These are phyloP conservation scores for Gonatopus flavifemur DNA, from an alignment of 1,140 invertebrate genomes.

Conservation along the genomic window DNA sequence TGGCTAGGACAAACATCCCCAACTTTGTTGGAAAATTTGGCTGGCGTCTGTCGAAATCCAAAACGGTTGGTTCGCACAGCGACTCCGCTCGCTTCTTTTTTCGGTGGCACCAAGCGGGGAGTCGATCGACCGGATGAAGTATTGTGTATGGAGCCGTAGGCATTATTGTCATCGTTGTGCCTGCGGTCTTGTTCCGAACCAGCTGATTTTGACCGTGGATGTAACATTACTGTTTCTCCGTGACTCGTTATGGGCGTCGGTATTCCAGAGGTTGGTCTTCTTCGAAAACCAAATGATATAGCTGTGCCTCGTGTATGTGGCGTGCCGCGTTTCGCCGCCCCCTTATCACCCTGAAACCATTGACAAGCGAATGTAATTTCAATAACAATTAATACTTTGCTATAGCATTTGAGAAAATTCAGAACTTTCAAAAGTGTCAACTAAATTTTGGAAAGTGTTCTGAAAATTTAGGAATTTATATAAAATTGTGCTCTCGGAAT, in stretches of 20 bases:
- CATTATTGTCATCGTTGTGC: conserved; percentile 35
- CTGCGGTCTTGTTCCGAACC: conserved; percentile 48
- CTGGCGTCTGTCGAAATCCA: conserved; percentile 55
- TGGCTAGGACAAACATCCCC: conserved; percentile 50
- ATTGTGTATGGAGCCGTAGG: conserved; percentile 24
- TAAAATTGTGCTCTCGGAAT: no score
- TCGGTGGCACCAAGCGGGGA: conserved; percentile 57
- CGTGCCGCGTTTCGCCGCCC: conserved; percentile 60
- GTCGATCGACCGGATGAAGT: conserved; percentile 56
- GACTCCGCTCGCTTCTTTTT: conserved; percentile 54
- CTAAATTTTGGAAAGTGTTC: no score
- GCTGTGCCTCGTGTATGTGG: conserved; percentile 65
- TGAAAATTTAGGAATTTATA: no score
- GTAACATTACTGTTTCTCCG: conserved; percentile 31
- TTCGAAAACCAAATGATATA: conserved; percentile 71
- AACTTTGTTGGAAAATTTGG: conserved; percentile 55
- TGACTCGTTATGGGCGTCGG: conserved; percentile 46
- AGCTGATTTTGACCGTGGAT: conserved; percentile 51
- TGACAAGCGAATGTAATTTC: no score
- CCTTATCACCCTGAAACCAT: conserved; percentile 53
- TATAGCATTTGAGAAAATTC: no score
- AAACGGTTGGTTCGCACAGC: conserved; percentile 58
- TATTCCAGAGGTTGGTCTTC: conserved; percentile 61
- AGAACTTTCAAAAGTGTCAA: no score
- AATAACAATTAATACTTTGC: no score